Evolutionary conservation across 2,797 vertebrate species (phyloP), one percentile per base, ranked within the genome.

Genomic region (Leucoraja ocellata): DNA sequence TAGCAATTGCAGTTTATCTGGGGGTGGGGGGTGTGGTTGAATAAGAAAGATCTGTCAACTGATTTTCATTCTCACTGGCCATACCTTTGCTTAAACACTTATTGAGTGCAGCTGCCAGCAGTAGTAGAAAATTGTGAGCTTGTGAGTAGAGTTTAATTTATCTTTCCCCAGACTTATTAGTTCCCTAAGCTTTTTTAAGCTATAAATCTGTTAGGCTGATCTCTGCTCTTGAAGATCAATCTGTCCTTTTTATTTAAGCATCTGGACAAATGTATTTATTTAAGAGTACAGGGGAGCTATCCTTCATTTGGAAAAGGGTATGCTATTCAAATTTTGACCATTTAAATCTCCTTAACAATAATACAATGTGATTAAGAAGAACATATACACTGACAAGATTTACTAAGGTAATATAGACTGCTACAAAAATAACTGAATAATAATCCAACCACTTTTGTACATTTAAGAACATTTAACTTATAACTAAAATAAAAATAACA

Each of bases 221-320:
- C 94, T 93, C 94, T 0, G 1, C 94, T 95, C 94, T 93, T 95
- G 93, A 94, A 93, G 94, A 95, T 95, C 95, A 94, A 94, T 94
- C 94, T 93, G 94, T 93, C 58, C 93, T 93, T 79, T 93, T 95
- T 88, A 83, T 18, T 46, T 1, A 93, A 79, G 86, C 84, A 92
- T 93, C 65, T 86, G 81, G 93, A 84, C 71, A 81, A 93, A 65
- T 94, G 94, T 95, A 95, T 96, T 96, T 96, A 95, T 96, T 95
- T 95, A 95, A 94, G 93, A 94, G 94, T 95, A 95, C 96, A 58
- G 94, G 95, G 96, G 96, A 95, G 96, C 86, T 77, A 96, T 96
- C 94, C 94, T 95, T 97, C 96, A 96, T 94, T 74, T 73, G 95
- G 95, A 96, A 96, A 95, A 94, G 94, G 94, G 93, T 95, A 94